Conservation (phyloP, 2,888 invertebrate genomes). For the Bembecia ichneumoniformis region DNA sequence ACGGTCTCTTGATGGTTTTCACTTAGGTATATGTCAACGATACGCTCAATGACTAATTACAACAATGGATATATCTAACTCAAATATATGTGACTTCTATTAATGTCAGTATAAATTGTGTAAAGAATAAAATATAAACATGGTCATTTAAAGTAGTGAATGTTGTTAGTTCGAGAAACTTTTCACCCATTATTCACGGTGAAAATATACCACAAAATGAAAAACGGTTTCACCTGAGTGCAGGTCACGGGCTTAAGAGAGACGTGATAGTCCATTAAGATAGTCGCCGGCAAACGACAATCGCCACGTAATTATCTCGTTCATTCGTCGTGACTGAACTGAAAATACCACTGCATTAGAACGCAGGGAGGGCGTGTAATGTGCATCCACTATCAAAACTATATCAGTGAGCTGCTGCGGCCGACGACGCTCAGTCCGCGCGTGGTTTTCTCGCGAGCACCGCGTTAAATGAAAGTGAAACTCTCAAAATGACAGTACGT, state of each 20-base stretch:
- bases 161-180: slow-evolving; percentile 22
- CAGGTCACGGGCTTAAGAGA: slow-evolving; percentile 62
- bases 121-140: no score
- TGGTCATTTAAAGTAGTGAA: no score
- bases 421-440: slow-evolving; percentile 55
- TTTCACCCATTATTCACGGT: slow-evolving; percentile 43
- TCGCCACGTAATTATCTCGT: slow-evolving; percentile 63
- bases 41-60: no score
- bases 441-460: slow-evolving; percentile 46
- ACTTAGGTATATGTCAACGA: no score
- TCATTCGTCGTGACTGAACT: slow-evolving; percentile 65
- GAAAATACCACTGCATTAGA: slow-evolving; percentile 62
- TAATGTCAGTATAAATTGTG: no score
- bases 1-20: no score
- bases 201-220: slow-evolving; percentile 57
- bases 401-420: slow-evolving; percentile 49
- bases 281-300: slow-evolving; percentile 54
- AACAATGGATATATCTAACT: no score
- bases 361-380: slow-evolving; percentile 56
- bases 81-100: no score
- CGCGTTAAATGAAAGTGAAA: slow-evolving; percentile 62
- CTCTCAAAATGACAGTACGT: slow-evolving; percentile 59
- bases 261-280: slow-evolving; percentile 64
- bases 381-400: slow-evolving; percentile 66
- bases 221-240: slow-evolving; percentile 61